phyloP scores from a whole-genome alignment of 2,888 invertebrate genomes.

The Chrysolina haemoptera region DNA sequence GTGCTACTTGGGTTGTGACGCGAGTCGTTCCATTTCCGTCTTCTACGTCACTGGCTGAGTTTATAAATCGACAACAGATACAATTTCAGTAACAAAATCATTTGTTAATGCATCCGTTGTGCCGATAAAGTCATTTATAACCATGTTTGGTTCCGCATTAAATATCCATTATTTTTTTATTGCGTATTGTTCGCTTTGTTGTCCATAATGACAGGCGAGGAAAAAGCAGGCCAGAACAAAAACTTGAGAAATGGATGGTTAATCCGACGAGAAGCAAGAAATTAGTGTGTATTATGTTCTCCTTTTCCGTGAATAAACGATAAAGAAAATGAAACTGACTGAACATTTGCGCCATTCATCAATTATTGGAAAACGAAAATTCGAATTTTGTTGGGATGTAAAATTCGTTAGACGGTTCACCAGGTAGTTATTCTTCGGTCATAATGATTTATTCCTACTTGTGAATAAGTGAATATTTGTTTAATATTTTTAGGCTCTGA shows the following conservation, averaged over 20 bases:
- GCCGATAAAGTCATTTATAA: constrained; percentile 20
- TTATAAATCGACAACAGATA: background rate
- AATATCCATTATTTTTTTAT: constrained; percentile 24
- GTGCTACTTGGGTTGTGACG: no score
- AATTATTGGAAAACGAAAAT: background rate
- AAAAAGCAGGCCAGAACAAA: constrained; percentile 14
- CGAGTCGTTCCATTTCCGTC: no score
- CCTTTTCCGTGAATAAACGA: constrained; percentile 1
- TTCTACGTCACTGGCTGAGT: background rate
- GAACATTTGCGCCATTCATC: constrained; percentile 5
- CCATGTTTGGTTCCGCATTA: constrained; percentile 22
- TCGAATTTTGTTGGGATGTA: background rate
- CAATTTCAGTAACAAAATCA: constrained; percentile 11
- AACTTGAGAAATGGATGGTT: constrained; percentile 22
- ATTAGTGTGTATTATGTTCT: constrained; percentile 12
- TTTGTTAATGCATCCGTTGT: constrained; percentile 14
- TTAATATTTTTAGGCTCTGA: no score
- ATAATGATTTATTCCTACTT: no score
- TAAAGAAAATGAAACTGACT: background rate
- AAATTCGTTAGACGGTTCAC: no score
- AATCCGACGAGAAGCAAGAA: constrained; percentile 14
- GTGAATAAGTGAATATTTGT: no score
- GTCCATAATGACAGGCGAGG: constrained; percentile 7
- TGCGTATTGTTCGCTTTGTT: constrained; percentile 14
- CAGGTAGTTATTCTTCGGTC: no score